A percentile compares a stretch with the other conserved stretches of the same genome.
Conservation (phyloP, 35 echinoderm and acorn worm species). For the Lytechinus pictus region DNA sequence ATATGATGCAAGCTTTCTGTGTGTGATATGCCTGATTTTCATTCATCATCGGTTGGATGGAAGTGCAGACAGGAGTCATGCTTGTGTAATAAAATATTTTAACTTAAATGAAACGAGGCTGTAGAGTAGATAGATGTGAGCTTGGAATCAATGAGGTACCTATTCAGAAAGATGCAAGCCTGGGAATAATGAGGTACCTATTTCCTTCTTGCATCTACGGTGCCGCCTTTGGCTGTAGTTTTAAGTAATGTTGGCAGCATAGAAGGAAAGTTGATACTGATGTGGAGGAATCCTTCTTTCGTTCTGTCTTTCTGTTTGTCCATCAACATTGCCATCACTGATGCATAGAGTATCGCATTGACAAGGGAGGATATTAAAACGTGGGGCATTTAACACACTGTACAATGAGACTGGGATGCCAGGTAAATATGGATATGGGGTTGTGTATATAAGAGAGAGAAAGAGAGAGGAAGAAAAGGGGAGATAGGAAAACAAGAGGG, state of each 20-base stretch:
- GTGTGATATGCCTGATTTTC: background rate
- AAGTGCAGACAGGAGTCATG: background rate
- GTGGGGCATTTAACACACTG: conserved; percentile 1
- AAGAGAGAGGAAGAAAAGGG: background rate
- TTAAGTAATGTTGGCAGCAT: background rate
- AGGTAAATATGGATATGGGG: background rate
- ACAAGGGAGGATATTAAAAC: conserved; percentile 47
- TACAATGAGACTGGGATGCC: conserved; percentile 22
- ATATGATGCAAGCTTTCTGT: background rate
- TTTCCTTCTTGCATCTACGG: background rate
- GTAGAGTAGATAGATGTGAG: background rate
- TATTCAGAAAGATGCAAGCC: background rate
- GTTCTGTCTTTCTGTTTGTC: conserved; percentile 2
- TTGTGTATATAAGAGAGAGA: background rate
- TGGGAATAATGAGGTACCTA: background rate
- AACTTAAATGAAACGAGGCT: background rate
- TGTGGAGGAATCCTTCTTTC: background rate
- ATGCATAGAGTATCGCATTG: conserved; percentile 42
- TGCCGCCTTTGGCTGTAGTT: background rate
- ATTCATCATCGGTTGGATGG: background rate
- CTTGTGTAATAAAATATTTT: background rate
- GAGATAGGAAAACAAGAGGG: background rate
- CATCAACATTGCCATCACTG: background rate
- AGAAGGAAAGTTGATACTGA: background rate
- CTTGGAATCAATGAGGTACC: background rate